These are phyloP conservation scores for Gadopsis bispinosus DNA, from an alignment of 2,797 vertebrate species.

Conservation along the genomic window DNA sequence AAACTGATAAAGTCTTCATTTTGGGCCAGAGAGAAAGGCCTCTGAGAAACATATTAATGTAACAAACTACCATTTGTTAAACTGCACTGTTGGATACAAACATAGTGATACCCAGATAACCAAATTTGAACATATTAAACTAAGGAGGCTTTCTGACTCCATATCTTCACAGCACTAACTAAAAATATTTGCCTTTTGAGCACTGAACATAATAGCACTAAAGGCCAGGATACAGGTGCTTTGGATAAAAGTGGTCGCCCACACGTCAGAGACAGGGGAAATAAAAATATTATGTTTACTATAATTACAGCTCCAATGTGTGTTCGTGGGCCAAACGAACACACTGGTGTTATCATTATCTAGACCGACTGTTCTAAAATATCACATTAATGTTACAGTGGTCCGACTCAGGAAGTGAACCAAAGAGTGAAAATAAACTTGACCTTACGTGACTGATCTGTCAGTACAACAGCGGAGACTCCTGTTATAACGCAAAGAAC, in stretches of 20 bases:
- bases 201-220: constrained; percentile 32
- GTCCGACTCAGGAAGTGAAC: constrained; percentile 66
- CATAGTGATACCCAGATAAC: not conserved
- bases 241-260: constrained; percentile 45
- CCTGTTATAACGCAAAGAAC: constrained; percentile 3
- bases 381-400: constrained; percentile 49
- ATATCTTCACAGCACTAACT: constrained; percentile 12
- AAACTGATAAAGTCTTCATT: constrained; percentile 38
- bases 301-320: constrained; percentile 57
- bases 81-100: not conserved
- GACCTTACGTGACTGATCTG: constrained; percentile 52
- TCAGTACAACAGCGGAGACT: constrained; percentile 28
- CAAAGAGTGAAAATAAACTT: constrained; percentile 56
- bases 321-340: constrained; percentile 51
- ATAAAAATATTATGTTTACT: constrained; percentile 78
- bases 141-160: constrained; percentile 9
- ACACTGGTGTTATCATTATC: constrained; percentile 61
- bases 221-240: constrained; percentile 82
- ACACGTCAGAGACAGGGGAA: constrained; percentile 60
- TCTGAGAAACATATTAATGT: not conserved
- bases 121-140: constrained; percentile 25
- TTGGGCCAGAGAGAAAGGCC: constrained; percentile 16
- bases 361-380: constrained; percentile 60
- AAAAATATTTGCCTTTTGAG: constrained; percentile 53
- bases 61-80: constrained; percentile 12